Percentiles rank a stretch among this genome's conserved stretches.
phyloP scores from a whole-genome alignment of 2,888 invertebrate genomes.

The Gandaritis pyraliata region DNA sequence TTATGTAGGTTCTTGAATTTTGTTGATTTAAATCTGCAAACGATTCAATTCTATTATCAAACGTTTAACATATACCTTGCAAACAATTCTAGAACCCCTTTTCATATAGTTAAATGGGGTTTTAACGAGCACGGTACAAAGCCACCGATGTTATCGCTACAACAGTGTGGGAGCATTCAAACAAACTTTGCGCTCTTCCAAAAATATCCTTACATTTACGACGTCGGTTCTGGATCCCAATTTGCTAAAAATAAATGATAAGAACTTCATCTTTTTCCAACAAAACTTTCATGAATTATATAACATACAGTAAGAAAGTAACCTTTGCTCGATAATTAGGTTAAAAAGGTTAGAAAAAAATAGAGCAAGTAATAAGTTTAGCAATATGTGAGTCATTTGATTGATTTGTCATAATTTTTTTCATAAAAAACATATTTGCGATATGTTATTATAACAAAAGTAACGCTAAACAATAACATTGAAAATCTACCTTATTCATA shows the following conservation, averaged over 20 bases:
- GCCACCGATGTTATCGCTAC: slow-evolving; percentile 50
- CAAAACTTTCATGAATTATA: not conserved
- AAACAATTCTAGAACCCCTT: slow-evolving; percentile 26
- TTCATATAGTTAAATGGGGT: slow-evolving; percentile 49
- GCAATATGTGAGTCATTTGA: no score
- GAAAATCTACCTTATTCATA: not conserved
- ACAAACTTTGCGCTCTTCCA: slow-evolving; percentile 55
- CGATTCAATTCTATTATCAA: slow-evolving; percentile 19
- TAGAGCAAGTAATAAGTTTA: no score
- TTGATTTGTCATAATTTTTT: no score
- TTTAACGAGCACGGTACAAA: slow-evolving; percentile 52
- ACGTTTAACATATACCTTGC: slow-evolving; percentile 20
- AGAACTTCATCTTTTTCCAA: not conserved
- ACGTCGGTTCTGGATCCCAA: not conserved
- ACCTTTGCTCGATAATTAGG: no score
- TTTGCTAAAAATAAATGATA: not conserved
- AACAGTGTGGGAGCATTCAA: slow-evolving; percentile 49
- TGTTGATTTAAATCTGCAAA: slow-evolving; percentile 8
- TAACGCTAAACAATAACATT: not conserved
- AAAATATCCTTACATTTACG: slow-evolving; percentile 25
- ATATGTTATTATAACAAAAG: no score
- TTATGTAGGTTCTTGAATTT: not conserved
- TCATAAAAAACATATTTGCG: no score
- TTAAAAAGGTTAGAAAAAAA: no score
- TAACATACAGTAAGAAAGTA: not conserved